Evolutionary conservation across 2,113 vertebrate genomes (phyloP).

Genomic region (Struthio camelus): DNA sequence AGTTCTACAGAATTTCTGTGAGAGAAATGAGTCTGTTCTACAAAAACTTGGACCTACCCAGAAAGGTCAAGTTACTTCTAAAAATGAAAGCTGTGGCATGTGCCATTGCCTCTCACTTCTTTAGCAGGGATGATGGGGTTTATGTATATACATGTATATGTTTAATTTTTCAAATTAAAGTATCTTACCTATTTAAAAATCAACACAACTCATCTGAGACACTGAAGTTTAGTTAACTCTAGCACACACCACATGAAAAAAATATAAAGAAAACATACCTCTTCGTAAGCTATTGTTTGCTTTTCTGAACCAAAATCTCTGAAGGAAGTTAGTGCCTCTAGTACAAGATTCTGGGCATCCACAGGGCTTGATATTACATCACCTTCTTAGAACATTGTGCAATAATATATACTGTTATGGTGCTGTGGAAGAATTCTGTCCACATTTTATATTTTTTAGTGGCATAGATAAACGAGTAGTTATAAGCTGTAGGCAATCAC

Average conservation of each 20-base stretch:
- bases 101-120: not conserved
- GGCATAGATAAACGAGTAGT: not conserved
- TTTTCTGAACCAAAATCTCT: conserved; percentile 7
- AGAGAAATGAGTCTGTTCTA: not conserved
- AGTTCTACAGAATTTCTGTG: not conserved
- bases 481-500: not conserved
- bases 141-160: not conserved
- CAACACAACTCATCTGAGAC: not conserved
- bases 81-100: not conserved
- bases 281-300: not conserved
- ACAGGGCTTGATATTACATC: not conserved
- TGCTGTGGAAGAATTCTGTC: conserved; percentile 47
- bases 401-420: conserved; percentile 6
- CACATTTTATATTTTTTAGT: conserved; percentile 42
- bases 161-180: not conserved
- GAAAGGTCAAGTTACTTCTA: not conserved
- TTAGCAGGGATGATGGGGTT: not conserved
- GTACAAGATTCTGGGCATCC: not conserved
- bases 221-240: not conserved
- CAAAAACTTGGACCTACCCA: not conserved
- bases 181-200: not conserved
- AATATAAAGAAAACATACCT: not conserved
- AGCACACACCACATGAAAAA: not conserved
- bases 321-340: not conserved
- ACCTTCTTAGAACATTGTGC: not conserved